Evolutionary conservation across 2,888 invertebrate species (phyloP).

Genomic region (Tanytarsus gracilentus): DNA sequence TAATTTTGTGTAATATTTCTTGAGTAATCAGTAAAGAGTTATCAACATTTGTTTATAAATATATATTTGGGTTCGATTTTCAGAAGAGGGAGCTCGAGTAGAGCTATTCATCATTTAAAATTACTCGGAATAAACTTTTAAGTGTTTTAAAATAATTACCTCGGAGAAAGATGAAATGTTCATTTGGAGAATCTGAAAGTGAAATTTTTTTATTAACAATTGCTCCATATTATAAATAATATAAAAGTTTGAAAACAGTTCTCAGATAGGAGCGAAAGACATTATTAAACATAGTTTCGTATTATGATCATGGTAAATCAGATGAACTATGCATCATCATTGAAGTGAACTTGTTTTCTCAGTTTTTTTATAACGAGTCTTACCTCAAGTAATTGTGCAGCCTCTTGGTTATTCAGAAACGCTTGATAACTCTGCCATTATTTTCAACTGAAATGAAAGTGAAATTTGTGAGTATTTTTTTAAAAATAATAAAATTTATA

Average conservation of each 20-base stretch:
- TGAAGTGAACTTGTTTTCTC: neutral
- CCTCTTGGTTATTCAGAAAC: no score
- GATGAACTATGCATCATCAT: constrained; percentile 38
- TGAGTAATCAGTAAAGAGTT: neutral
- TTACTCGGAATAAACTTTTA: neutral
- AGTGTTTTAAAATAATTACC: neutral
- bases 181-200: no score
- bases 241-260: no score
- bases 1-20: neutral
- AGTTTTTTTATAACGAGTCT: neutral
- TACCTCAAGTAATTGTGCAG: neutral
- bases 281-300: constrained; percentile 30
- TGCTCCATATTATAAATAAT: no score
- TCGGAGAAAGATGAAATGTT: neutral
- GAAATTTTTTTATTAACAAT: no score
- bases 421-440: no score
- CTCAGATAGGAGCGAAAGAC: constrained; percentile 35
- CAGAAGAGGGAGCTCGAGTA: constrained; percentile 30
- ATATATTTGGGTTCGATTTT: constrained; percentile 26
- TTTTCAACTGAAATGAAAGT: no score
- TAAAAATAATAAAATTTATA: no score
- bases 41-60: constrained; percentile 26
- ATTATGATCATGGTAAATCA: constrained; percentile 34
- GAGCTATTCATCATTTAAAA: constrained; percentile 23
- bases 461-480: no score